Evolutionary conservation across 2,113 vertebrate species (phyloP).

Genomic region (Gambusia holbrooki): DNA sequence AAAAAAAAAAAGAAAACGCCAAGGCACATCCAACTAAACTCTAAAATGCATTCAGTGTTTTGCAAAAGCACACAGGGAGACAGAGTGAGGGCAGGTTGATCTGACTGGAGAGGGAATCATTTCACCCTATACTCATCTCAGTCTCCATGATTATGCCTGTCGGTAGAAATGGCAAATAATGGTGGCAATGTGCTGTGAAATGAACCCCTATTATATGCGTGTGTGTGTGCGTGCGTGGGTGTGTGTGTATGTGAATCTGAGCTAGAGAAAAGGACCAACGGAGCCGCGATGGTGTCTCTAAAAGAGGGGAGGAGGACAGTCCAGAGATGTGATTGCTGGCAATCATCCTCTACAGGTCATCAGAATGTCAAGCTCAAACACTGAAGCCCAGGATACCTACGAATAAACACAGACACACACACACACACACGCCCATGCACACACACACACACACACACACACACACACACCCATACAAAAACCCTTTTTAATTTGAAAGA

Average conservation of each 20-base stretch:
- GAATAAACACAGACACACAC: neutral
- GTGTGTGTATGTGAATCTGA: slow-evolving; percentile 31
- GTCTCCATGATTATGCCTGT: slow-evolving; percentile 63
- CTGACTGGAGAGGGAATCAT: slow-evolving; percentile 59
- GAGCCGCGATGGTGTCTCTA: neutral
- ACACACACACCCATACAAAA: neutral
- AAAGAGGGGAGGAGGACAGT: slow-evolving; percentile 19
- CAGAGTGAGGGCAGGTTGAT: slow-evolving; percentile 45
- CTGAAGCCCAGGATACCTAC: neutral
- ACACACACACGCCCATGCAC: slow-evolving; percentile 20
- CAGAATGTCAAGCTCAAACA: slow-evolving; percentile 47
- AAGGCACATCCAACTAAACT: neutral
- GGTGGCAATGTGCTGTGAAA: slow-evolving; percentile 74
- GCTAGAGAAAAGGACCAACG: neutral
- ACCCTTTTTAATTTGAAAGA: slow-evolving; percentile 1
- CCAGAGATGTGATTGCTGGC: slow-evolving; percentile 45
- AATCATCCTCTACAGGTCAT: slow-evolving; percentile 60
- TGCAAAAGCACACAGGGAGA: neutral
- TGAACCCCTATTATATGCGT: slow-evolving; percentile 58
- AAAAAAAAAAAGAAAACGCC: neutral
- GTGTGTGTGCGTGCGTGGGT: slow-evolving; percentile 28
- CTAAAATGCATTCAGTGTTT: neutral
- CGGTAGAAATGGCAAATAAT: slow-evolving; percentile 72
- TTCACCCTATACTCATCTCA: slow-evolving; percentile 58
- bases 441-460: slow-evolving; percentile 7